Evolutionary conservation across 2,888 invertebrate genomes (phyloP).

Genomic region (Barypeithes pellucidus): DNA sequence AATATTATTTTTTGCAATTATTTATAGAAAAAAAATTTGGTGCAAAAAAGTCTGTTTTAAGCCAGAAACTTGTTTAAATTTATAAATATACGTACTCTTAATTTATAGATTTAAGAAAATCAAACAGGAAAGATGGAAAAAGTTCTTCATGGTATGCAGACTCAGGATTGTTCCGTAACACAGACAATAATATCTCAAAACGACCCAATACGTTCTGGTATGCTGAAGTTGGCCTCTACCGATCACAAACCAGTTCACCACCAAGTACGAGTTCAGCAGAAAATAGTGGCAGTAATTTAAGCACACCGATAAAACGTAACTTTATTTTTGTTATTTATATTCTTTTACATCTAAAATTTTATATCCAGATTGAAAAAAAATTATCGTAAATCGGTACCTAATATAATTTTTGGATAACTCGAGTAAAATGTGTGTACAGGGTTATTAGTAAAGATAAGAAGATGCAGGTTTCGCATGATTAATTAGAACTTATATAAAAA

Average conservation of each 20-base stretch:
- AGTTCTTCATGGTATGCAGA: constrained; percentile 58
- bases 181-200: constrained; percentile 66
- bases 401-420: no score
- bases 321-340: neutral
- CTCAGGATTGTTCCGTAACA: constrained; percentile 65
- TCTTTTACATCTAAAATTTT: no score
- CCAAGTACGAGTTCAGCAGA: constrained; percentile 68
- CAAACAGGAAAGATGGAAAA: constrained; percentile 54
- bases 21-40: no score
- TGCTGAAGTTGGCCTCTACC: constrained; percentile 77
- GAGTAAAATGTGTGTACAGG: no score
- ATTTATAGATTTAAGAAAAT: constrained; percentile 34
- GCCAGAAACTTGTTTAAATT: neutral
- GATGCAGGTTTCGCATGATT: no score
- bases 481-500: no score
- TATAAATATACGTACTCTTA: constrained; percentile 1
- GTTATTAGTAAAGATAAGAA: no score
- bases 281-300: constrained; percentile 65
- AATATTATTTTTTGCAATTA: no score
- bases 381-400: no score
- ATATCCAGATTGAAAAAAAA: no score
- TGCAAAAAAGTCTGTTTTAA: no score
- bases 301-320: constrained; percentile 51
- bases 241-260: constrained; percentile 70
- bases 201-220: constrained; percentile 78